Evolutionary conservation across 2,888 invertebrate species (phyloP).

Genomic region (Diarsia mendica): DNA sequence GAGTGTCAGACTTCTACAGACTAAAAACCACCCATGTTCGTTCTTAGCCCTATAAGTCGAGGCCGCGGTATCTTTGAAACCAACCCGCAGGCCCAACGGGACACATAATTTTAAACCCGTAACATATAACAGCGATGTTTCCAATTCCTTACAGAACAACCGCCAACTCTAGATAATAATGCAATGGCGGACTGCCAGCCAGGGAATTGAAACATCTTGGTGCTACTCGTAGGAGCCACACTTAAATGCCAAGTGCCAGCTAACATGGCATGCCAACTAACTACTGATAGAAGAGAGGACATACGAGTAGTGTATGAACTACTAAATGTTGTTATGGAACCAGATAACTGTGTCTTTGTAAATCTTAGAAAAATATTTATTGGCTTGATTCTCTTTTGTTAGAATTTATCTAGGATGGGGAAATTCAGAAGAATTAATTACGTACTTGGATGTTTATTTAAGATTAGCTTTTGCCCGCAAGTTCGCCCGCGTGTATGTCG

Average conservation of each 20-base stretch:
- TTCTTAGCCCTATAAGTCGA: too few species aligned
- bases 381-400: conserved; percentile 2
- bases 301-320: background rate
- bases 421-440: background rate
- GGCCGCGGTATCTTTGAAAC: too few species aligned
- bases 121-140: conserved; percentile 14
- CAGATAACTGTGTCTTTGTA: conserved; percentile 1
- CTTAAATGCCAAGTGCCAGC: conserved; percentile 33
- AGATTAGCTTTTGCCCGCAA: too few species aligned
- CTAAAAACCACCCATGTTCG: too few species aligned
- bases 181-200: conserved; percentile 49
- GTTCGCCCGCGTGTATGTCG: too few species aligned
- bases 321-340: conserved; percentile 24
- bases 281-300: conserved; percentile 29
- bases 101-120: conserved; percentile 7
- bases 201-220: conserved; percentile 56
- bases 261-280: conserved; percentile 47
- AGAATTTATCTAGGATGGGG: background rate
- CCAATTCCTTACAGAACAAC: conserved; percentile 24
- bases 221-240: conserved; percentile 10
- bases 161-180: conserved; percentile 51
- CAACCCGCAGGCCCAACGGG: too few species aligned
- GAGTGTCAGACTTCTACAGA: too few species aligned
- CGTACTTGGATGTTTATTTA: background rate
- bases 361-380: conserved; percentile 4